Conservation (phyloP, 2,797 vertebrate genomes). For the Clarias fuscus region DNA sequence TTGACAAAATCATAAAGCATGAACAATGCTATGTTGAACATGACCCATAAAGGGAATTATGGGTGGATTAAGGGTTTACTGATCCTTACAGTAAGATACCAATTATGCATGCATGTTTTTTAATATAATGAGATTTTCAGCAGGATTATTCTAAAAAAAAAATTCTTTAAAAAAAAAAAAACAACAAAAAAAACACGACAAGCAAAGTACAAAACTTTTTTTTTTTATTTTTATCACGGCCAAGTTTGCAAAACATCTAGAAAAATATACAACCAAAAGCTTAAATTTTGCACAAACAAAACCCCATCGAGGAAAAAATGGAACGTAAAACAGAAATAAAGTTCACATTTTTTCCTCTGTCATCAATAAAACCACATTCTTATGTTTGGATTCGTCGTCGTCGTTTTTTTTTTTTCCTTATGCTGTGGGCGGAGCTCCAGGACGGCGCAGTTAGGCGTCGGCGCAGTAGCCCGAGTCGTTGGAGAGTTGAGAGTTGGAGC, state of each 20-base stretch:
- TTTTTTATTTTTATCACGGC: slow-evolving; percentile 74
- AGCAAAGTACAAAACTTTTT: slow-evolving; percentile 76
- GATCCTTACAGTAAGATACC: not conserved
- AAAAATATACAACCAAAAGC: slow-evolving; percentile 86
- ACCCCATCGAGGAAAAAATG: slow-evolving; percentile 39
- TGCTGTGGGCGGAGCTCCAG: slow-evolving; percentile 40
- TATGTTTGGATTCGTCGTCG: slow-evolving; percentile 69
- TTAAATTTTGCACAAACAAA: slow-evolving; percentile 76
- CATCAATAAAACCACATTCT: slow-evolving; percentile 74
- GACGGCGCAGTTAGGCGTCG: slow-evolving; percentile 67
- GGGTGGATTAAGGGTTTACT: no score
- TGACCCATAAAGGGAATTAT: not conserved
- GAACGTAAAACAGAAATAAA: slow-evolving; percentile 61
- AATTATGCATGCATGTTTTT: not conserved
- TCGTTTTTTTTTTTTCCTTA: slow-evolving; percentile 61
- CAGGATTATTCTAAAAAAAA: not conserved
- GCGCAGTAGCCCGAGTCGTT: slow-evolving; percentile 96
- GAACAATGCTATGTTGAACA: no score
- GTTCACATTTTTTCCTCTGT: slow-evolving; percentile 61
- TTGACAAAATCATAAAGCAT: no score
- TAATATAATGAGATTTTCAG: not conserved
- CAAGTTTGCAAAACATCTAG: slow-evolving; percentile 87
- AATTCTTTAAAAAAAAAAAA: no score
- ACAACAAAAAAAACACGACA: not conserved
- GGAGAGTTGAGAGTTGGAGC: slow-evolving; percentile 89